A percentile compares a stretch with the other conserved stretches of the same genome.
phyloP scores from a whole-genome alignment of 2,888 invertebrate species.

The Lycocerus yunnanus region DNA sequence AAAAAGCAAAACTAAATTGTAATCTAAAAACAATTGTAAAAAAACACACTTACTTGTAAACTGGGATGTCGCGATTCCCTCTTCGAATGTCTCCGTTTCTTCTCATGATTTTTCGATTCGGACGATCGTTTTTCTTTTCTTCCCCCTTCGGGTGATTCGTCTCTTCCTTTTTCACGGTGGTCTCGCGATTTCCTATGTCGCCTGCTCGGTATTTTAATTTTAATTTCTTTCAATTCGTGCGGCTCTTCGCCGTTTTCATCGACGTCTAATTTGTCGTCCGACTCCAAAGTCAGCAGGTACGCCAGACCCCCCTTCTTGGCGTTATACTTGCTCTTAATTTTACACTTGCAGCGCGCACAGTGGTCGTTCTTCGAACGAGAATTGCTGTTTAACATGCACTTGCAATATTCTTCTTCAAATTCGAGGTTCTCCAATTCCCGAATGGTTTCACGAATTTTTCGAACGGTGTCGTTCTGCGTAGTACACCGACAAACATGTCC shows the following conservation, averaged over 20 bases:
- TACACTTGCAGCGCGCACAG: slow-evolving; percentile 21
- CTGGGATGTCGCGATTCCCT: slow-evolving; percentile 24
- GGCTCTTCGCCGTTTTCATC: slow-evolving; percentile 28
- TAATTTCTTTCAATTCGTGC: slow-evolving; percentile 41
- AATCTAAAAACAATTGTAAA: slow-evolving; percentile 1
- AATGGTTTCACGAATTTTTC: slow-evolving; percentile 40
- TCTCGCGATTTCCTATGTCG: slow-evolving; percentile 17
- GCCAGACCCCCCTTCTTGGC: slow-evolving; percentile 30
- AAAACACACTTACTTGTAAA: slow-evolving; percentile 39
- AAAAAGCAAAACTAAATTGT: too few relatives aligned
- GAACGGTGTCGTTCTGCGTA: not conserved
- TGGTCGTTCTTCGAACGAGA: not conserved
- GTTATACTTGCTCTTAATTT: slow-evolving; percentile 8
- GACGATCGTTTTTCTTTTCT: slow-evolving; percentile 1
- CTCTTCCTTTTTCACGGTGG: slow-evolving; percentile 27
- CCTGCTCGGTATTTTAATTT: slow-evolving; percentile 40
- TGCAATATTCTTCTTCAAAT: slow-evolving; percentile 38
- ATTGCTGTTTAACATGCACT: slow-evolving; percentile 26
- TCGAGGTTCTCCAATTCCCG: slow-evolving; percentile 53
- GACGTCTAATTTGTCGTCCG: slow-evolving; percentile 4
- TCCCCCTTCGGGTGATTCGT: not conserved
- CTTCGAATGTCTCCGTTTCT: slow-evolving; percentile 4
- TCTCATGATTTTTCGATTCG: not conserved
- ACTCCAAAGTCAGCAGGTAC: slow-evolving; percentile 32
- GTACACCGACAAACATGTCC: slow-evolving; percentile 36